These are phyloP conservation scores for Tokudaia muenninki DNA, from an alignment of 2,797 vertebrate genomes.

Conservation along the genomic window DNA sequence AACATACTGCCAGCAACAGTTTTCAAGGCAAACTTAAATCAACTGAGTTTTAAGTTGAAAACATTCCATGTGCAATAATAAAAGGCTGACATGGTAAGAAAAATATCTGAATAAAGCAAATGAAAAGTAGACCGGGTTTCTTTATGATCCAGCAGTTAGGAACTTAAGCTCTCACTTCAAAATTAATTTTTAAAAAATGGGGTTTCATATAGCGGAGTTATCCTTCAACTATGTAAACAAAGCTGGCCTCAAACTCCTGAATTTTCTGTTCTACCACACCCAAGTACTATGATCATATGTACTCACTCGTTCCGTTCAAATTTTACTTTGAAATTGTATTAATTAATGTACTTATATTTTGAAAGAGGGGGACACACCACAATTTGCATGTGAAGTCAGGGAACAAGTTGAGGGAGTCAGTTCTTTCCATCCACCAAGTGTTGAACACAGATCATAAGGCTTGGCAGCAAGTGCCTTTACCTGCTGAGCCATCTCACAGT, in stretches of 20 bases:
- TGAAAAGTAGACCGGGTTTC: neutral
- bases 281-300: neutral
- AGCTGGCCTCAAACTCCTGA: neutral
- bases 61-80: neutral
- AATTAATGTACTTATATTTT: neutral
- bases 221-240: neutral
- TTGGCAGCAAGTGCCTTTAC: neutral
- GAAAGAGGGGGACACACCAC: neutral
- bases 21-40: slow-evolving; percentile 46
- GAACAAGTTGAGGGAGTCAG: neutral
- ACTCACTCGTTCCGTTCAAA: neutral
- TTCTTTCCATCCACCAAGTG: neutral
- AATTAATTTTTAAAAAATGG: neutral
- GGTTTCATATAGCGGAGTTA: neutral
- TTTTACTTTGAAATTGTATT: neutral
- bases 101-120: neutral
- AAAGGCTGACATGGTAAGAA: neutral
- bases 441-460: neutral
- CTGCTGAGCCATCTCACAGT: neutral
- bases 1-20: neutral
- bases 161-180: slow-evolving; percentile 41
- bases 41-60: slow-evolving; percentile 40
- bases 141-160: neutral
- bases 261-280: neutral
- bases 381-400: neutral